phyloP scores from a whole-genome alignment of 2,113 vertebrate genomes.

The Halichoeres trimaculatus region DNA sequence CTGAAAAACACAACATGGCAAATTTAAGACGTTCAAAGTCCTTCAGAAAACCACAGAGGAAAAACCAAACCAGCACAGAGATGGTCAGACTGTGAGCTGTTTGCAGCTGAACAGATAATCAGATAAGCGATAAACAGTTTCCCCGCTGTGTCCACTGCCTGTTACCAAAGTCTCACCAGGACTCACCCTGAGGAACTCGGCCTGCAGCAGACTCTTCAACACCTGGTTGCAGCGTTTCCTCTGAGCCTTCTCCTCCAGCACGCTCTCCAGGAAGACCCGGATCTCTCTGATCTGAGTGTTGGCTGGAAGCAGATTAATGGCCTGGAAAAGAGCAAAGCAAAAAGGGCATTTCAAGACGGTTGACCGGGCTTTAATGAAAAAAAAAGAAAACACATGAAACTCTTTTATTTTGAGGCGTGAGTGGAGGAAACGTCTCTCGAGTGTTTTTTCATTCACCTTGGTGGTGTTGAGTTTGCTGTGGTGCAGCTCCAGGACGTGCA shows the following conservation, averaged over 20 bases:
- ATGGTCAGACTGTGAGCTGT: too few relatives aligned
- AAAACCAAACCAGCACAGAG: too few relatives aligned
- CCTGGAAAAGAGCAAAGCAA: slow-evolving; percentile 77
- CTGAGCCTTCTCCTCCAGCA: slow-evolving; percentile 96
- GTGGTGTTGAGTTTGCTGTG: slow-evolving; percentile 97
- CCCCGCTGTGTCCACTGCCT: too few relatives aligned
- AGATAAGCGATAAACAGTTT: too few relatives aligned
- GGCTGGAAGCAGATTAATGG: slow-evolving; percentile 96
- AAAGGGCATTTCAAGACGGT: neutral
- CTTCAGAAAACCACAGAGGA: too few relatives aligned
- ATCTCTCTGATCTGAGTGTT: slow-evolving; percentile 97
- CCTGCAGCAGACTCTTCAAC: slow-evolving; percentile 97
- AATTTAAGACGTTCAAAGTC: too few relatives aligned
- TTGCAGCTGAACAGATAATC: too few relatives aligned
- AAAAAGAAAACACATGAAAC: neutral
- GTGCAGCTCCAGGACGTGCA: slow-evolving; percentile 94
- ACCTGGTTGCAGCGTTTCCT: slow-evolving; percentile 95
- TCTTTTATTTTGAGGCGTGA: neutral
- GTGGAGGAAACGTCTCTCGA: neutral
- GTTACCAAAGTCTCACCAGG: too few relatives aligned
- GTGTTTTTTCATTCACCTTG: slow-evolving; percentile 84
- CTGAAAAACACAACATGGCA: slow-evolving; percentile 72
- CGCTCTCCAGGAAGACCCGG: slow-evolving; percentile 95
- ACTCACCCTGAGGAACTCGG: slow-evolving; percentile 93
- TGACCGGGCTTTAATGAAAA: neutral